These are phyloP conservation scores for Chymomyza caudatula DNA, from an alignment of 2,888 invertebrate species.

Conservation along the genomic window DNA sequence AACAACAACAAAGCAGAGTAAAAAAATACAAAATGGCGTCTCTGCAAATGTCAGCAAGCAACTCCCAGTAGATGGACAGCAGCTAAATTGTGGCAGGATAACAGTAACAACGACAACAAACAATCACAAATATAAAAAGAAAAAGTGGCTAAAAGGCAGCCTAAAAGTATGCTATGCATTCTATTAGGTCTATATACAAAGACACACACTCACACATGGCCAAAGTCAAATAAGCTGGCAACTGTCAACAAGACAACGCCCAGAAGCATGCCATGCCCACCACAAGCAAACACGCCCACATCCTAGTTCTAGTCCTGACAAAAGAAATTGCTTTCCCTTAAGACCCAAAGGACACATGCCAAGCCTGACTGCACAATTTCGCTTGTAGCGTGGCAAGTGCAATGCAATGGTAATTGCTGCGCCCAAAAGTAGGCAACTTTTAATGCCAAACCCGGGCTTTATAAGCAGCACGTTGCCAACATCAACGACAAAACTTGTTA, in stretches of 20 bases:
- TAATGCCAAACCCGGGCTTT: slow-evolving; percentile 2
- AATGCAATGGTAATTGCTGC: neutral
- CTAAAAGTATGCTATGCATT: slow-evolving; percentile 27
- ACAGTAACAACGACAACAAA: neutral
- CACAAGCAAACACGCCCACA: neutral
- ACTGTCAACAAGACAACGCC: slow-evolving; percentile 51
- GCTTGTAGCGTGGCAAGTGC: neutral
- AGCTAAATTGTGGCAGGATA: slow-evolving; percentile 37
- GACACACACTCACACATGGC: neutral
- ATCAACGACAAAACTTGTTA: slow-evolving; percentile 22
- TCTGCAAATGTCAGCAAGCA: slow-evolving; percentile 4
- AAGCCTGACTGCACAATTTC: neutral
- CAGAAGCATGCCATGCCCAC: neutral
- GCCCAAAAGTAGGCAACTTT: slow-evolving; percentile 7
- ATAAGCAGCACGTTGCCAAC: slow-evolving; percentile 10
- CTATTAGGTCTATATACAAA: neutral
- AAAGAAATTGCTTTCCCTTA: neutral
- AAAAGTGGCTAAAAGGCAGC: neutral
- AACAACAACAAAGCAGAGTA: slow-evolving; percentile 14
- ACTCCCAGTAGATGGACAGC: slow-evolving; percentile 41
- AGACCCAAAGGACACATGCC: neutral
- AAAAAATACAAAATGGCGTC: neutral
- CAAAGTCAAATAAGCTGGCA: slow-evolving; percentile 61
- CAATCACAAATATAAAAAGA: neutral
- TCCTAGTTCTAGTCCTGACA: neutral